phyloP scores from a whole-genome alignment of 2,113 vertebrate species.

The Australoheros scitulus region DNA sequence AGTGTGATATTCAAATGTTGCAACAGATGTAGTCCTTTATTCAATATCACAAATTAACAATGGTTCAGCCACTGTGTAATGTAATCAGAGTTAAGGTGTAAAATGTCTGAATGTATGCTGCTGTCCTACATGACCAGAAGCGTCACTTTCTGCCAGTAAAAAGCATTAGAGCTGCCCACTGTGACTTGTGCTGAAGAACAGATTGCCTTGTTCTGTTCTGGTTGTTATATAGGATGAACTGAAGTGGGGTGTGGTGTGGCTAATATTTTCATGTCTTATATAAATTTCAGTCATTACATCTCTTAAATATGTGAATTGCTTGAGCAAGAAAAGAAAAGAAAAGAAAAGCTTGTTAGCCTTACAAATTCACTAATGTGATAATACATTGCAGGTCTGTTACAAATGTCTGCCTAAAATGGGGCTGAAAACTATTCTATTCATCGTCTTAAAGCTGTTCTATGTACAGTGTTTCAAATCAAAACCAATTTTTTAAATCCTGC shows the following conservation, averaged over 20 bases:
- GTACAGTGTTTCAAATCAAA: background rate
- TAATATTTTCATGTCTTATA: background rate
- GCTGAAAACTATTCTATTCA: background rate
- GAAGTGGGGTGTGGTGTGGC: background rate
- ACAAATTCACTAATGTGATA: background rate
- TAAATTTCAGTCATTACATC: background rate
- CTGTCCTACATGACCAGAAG: background rate
- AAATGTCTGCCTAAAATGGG: background rate
- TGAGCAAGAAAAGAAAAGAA: background rate
- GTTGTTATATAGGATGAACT: conserved; percentile 25
- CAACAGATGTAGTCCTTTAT: conserved; percentile 6
- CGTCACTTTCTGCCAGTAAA: conserved; percentile 33
- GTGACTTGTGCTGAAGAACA: conserved; percentile 38
- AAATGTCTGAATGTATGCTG: background rate
- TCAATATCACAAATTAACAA: background rate
- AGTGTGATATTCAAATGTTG: background rate
- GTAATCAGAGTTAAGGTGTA: conserved; percentile 15
- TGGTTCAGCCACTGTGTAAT: background rate
- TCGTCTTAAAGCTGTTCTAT: background rate
- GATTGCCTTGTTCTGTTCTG: conserved; percentile 31
- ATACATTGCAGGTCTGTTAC: background rate
- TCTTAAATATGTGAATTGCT: background rate
- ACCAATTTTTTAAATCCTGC: background rate
- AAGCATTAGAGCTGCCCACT: conserved; percentile 36
- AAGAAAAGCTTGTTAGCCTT: background rate